Percentiles rank a stretch among this genome's conserved stretches.
Evolutionary conservation across 2,797 vertebrate species (phyloP).

Genomic region (Dipus sagitta): DNA sequence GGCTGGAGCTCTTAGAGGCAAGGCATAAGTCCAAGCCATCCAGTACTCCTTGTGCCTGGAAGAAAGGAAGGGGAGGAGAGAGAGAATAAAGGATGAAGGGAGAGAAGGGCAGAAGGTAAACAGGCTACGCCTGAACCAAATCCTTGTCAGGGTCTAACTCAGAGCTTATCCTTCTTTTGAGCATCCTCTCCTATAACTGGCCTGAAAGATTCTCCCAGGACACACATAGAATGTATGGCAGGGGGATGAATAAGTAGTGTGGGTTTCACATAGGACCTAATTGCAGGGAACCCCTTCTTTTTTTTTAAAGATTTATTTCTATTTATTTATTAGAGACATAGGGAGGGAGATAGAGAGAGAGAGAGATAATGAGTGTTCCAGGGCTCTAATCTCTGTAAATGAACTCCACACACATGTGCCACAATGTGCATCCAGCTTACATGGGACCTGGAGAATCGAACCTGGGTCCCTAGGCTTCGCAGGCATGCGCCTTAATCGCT

Average conservation of each 20-base stretch:
- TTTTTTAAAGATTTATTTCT: neutral
- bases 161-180: neutral
- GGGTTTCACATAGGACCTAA: neutral
- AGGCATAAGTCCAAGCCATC: neutral
- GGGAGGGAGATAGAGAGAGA: too few species aligned
- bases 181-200: neutral
- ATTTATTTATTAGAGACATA: neutral
- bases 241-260: neutral
- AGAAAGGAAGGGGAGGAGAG: neutral
- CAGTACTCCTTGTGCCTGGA: neutral
- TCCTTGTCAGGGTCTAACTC: neutral
- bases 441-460: too few species aligned
- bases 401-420: too few species aligned
- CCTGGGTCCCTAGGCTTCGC: too few species aligned
- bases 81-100: neutral
- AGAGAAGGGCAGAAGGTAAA: neutral
- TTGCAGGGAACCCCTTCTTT: too few species aligned
- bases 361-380: too few species aligned
- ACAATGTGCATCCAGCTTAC: too few species aligned
- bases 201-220: neutral
- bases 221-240: neutral
- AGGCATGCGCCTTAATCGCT: too few species aligned
- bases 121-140: neutral
- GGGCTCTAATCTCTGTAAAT: too few species aligned
- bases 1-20: neutral